Percentiles rank a stretch among this genome's conserved stretches.
phyloP scores from a whole-genome alignment of 2,797 vertebrate species.

The Delichon dasypus region DNA sequence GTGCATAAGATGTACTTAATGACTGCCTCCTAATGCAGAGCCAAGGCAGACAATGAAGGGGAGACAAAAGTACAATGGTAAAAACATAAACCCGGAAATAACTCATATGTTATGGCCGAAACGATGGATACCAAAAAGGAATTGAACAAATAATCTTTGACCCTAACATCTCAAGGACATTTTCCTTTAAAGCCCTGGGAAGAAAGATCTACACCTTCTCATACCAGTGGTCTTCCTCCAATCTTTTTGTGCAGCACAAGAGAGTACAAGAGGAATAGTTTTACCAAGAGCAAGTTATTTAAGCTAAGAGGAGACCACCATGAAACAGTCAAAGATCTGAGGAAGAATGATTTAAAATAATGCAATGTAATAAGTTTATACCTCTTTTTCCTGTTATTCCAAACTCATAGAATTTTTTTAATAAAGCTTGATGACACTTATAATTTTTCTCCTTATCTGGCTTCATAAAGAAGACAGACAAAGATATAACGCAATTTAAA shows the following conservation, averaged over 20 bases:
- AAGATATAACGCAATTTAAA: not conserved
- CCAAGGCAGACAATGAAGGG: not conserved
- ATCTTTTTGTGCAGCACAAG: slow-evolving; percentile 15
- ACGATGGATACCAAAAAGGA: not conserved
- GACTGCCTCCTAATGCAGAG: not conserved
- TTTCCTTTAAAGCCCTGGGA: slow-evolving; percentile 22
- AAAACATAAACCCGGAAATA: not conserved
- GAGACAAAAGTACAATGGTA: not conserved
- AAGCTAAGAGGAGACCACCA: not conserved
- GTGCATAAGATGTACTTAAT: not conserved
- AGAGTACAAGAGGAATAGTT: slow-evolving; percentile 1
- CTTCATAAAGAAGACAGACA: not conserved
- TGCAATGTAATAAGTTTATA: not conserved
- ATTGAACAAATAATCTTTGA: not conserved
- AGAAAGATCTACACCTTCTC: not conserved
- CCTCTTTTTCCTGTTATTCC: not conserved
- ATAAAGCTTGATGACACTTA: not conserved
- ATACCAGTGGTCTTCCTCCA: slow-evolving; percentile 4
- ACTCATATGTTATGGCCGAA: not conserved
- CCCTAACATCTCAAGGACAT: not conserved
- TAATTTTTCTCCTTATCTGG: not conserved
- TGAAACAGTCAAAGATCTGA: slow-evolving; percentile 10
- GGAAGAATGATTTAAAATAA: not conserved
- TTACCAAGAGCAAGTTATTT: not conserved
- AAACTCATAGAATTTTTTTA: not conserved